Conservation (phyloP, 2,888 invertebrate genomes). For the Aspidiotus rigidus region DNA sequence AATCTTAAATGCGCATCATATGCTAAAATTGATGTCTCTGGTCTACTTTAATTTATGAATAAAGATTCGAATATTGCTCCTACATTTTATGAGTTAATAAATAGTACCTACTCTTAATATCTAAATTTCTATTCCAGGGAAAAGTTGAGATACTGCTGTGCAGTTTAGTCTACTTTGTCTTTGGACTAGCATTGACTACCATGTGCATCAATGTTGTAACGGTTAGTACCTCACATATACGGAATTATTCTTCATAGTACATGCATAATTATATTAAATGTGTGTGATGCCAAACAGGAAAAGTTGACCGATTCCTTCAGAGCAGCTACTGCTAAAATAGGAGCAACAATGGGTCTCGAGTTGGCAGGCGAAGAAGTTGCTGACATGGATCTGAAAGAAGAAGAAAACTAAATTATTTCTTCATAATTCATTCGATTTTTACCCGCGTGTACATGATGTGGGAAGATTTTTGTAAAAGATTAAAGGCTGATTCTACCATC, state of each 20-base stretch:
- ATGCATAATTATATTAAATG: not conserved
- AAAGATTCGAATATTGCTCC: no score
- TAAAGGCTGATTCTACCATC: no score
- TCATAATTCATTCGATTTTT: not conserved
- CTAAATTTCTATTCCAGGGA: conserved; percentile 47
- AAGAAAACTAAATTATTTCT: not conserved
- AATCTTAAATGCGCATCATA: no score
- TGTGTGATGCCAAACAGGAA: conserved; percentile 40
- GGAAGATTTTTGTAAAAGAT: no score
- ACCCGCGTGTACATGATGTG: not conserved
- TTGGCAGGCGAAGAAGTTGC: conserved; percentile 42
- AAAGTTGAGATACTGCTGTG: conserved; percentile 85
- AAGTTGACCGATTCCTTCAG: conserved; percentile 67
- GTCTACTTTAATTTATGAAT: no score
- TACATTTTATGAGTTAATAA: no score
- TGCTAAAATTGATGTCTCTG: no score
- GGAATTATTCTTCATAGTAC: not conserved
- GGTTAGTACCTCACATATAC: conserved; percentile 48
- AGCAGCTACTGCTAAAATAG: conserved; percentile 73
- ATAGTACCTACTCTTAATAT: no score
- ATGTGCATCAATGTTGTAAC: conserved; percentile 97
- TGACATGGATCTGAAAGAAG: not conserved
- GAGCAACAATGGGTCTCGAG: conserved; percentile 70
- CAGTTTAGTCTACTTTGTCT: conserved; percentile 84
- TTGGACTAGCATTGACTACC: conserved; percentile 88